Evolutionary conservation across 2,113 vertebrate genomes (phyloP), one percentile per base, ranked within the genome.

Genomic region (Peromyscus polionotus): DNA sequence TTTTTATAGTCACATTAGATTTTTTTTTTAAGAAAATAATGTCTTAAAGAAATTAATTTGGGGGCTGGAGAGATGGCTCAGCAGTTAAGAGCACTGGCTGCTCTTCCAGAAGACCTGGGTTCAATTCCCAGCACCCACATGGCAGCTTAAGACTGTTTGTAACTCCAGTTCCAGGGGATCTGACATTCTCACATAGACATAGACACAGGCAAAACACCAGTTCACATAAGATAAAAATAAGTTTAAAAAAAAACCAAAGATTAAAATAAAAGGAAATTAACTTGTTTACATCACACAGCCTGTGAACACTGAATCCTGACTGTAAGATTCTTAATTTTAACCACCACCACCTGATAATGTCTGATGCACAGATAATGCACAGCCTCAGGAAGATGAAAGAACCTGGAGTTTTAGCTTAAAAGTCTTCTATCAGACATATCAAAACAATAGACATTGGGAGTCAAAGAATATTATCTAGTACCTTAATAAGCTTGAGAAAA

Each of bases 381-480:
- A 73, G 57, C 6, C 22, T 77, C 39, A 9, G 65, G 0, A 10
- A 88, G 36, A 22, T 63, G 33, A 67, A 75, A 48, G 42, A 87
- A n/a, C 5, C 11, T 12, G 3, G n/a, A 63, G 59, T 86, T 97
- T 93, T 45, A 70, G 72, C 48, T 92, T 48, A 70, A 75, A 95
- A 75, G 51, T 86, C 65, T 83, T 94, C 59, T n/a, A 61, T 22
- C 39, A 81, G 39, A 94, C 8, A 51, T 9, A 76, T 2, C 31
- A 75, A 81, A 95, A 70, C 42, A 67, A 85, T 45, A 45, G 83
- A 31, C 77, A 20, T 4, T 26, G 6, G 28, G 24, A 79, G 92
- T 84, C 73, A 93, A 95, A 90, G n/a, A 87, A 87, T 77, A 28
- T 59, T 93, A 86, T 12, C 75, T 4, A 7, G 28, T 84, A 67